Evolutionary conservation across 1,140 invertebrate genomes (phyloP), one percentile per base, ranked within the genome.

Genomic region (roundworm (Caenorhabditis elegans)): DNA sequence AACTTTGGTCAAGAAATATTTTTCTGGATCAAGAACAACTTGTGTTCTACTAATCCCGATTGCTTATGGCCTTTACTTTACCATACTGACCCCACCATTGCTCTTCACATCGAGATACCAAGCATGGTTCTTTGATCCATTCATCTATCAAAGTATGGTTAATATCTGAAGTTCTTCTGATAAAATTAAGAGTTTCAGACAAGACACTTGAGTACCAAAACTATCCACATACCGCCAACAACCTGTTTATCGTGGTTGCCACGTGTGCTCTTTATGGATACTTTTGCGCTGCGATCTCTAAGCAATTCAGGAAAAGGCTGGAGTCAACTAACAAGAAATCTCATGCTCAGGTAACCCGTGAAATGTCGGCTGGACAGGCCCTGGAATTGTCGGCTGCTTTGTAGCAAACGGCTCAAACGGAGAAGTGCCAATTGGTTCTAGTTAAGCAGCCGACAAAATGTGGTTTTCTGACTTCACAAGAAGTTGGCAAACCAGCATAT

Each of bases 91-190:
- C 17, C 75, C 83, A 1, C 79, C 83, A 47, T 36, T 84, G 3
- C 39, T 82, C 11, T 84, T 84, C 83, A 80, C 31, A 46, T 84
- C 83, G 13, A 36, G 36, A 19, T 49, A 53, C 11, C 55, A 51
- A 39, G 83, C 78, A 10, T 82, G 79, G 83, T 84, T 84, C 70
- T 84, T 81, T n/a, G 79, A 82, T 28, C 83, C 83, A 10, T 84
- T 81, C 31, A 80, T 82, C 8, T 48, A 51, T 22, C 55, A 19
- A 43, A 36, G 28, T 43, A 39, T 24, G n/a, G n/a, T 48, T 48
- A 6, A 24, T 13, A 70, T 47, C 15, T n/a, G n/a, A n/a, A n/a
- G n/a, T n/a, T n/a, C n/a, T n/a, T n/a, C n/a, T n/a, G n/a, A n/a
- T n/a, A n/a, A n/a, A n/a, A n/a, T n/a, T n/a, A n/a, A n/a, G n/a